Evolutionary conservation across 2,797 vertebrate genomes (phyloP), one percentile per base, ranked within the genome.

Genomic region (Lacerta bilineata): DNA sequence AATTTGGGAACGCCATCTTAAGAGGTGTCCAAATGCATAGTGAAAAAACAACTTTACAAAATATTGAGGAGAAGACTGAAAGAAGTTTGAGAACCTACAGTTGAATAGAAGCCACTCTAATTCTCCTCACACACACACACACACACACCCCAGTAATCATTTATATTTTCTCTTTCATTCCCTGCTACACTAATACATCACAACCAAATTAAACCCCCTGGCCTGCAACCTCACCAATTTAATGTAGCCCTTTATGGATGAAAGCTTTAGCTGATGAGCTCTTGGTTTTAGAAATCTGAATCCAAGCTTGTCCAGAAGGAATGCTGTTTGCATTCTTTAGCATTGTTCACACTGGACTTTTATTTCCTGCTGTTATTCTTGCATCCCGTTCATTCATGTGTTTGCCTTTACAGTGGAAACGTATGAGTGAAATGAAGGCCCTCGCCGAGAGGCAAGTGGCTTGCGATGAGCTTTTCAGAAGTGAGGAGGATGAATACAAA

Each of bases 401-500:
- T 74, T 0, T 93, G 6, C 27, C 91, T 61, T 89, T 90, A 11
- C 85, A 99, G 99, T 99, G 98, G 98, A 97, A 94, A 93, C 95
- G 85, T 17, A 95, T 98, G 15, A 97, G 96, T 75, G 97, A 97
- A 94, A 97, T 98, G 39, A 92, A 96, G 81, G 94, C 89, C 11
- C 84, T 94, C 0, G 92, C 89, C n/a, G 98, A 98, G 91, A 98
- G 97, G 39, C 98, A 96, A 95, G 94, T 90, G 77, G 97, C 98
- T 76, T 99, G 98, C 78, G 98, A 99, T 91, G 95, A 93, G 50
- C 93, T 98, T 87, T 99, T 99, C 94, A 97, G 95, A 88, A 98
- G 97, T 0, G 98, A 98, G 80, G 98, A 98, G n/a, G 98, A 98
- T 64, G 98, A 99, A 89, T 98, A 98, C 3, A 97, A 97, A 75